A percentile compares a stretch with the other conserved stretches of the same genome.
Conservation (phyloP, 2,888 invertebrate species). For the Acanthosepion pharaonis region DNA sequence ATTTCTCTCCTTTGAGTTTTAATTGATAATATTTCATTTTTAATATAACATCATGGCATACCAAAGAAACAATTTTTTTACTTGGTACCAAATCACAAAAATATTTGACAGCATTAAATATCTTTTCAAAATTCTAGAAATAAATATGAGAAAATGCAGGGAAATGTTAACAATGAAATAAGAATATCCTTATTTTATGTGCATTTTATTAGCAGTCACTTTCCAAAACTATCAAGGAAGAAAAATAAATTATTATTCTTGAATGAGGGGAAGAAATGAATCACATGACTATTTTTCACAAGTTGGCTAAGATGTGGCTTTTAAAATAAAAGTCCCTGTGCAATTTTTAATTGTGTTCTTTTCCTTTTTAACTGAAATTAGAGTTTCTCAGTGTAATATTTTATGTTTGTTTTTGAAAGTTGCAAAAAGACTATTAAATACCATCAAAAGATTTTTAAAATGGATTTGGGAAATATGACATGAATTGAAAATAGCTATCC, state of each 20-base stretch:
- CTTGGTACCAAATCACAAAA: background rate
- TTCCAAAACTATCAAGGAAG: background rate
- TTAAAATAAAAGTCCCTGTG: background rate
- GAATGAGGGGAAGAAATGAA: background rate
- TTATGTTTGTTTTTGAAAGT: background rate
- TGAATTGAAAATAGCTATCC: background rate
- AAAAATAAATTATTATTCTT: background rate
- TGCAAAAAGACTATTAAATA: background rate
- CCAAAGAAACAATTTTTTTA: background rate
- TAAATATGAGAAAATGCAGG: background rate
- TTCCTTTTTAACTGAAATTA: background rate
- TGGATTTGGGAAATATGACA: background rate
- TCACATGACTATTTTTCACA: background rate
- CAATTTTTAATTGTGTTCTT: too few relatives aligned
- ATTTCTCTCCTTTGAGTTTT: background rate
- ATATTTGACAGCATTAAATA: background rate
- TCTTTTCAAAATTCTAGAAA: background rate
- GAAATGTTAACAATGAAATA: background rate
- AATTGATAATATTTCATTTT: background rate
- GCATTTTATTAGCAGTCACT: background rate
- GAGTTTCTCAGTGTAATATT: background rate
- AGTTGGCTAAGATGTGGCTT: background rate
- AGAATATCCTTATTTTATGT: background rate
- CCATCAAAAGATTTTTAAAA: background rate
- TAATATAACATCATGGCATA: background rate